Percentiles rank a stretch among this genome's conserved stretches.
phyloP scores from a whole-genome alignment of 2,113 vertebrate species.

The Eupsittula cactorum region DNA sequence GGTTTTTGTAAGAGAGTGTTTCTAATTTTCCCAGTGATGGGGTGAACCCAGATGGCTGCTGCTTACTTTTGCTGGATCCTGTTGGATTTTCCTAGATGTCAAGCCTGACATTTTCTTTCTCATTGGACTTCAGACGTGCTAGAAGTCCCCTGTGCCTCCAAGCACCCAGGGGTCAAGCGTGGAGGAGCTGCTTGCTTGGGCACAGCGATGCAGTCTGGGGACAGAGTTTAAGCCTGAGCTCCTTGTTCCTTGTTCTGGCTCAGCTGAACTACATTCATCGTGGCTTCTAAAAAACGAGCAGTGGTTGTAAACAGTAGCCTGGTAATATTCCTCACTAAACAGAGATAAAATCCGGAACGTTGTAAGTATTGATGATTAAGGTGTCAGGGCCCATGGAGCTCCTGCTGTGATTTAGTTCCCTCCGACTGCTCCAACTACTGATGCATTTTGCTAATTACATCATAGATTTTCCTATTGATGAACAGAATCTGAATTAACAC shows the following conservation, averaged over 20 bases:
- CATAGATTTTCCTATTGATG: conserved; percentile 92
- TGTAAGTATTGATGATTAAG: conserved; percentile 81
- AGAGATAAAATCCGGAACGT: conserved; percentile 68
- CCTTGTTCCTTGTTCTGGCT: background rate
- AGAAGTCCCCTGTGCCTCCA: background rate
- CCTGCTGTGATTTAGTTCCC: conserved; percentile 81
- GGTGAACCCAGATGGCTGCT: background rate
- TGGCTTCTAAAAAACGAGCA: conserved; percentile 20
- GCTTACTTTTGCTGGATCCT: background rate
- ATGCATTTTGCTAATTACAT: conserved; percentile 87
- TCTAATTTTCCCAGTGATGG: background rate
- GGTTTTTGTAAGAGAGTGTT: accelerated
- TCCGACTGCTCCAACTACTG: conserved; percentile 67
- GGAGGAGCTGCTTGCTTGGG: background rate
- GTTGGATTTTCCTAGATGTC: background rate
- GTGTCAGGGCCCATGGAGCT: conserved; percentile 69
- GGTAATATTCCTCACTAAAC: conserved; percentile 80
- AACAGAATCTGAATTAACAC: conserved; percentile 89
- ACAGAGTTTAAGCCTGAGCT: background rate
- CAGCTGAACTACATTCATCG: conserved; percentile 23
- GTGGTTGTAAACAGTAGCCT: conserved; percentile 49
- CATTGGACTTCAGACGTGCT: background rate
- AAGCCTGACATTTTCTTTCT: background rate
- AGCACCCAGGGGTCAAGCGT: accelerated
- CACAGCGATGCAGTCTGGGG: background rate